Evolutionary conservation across 2,888 invertebrate species (phyloP).

Genomic region (Polymixis lichenea): DNA sequence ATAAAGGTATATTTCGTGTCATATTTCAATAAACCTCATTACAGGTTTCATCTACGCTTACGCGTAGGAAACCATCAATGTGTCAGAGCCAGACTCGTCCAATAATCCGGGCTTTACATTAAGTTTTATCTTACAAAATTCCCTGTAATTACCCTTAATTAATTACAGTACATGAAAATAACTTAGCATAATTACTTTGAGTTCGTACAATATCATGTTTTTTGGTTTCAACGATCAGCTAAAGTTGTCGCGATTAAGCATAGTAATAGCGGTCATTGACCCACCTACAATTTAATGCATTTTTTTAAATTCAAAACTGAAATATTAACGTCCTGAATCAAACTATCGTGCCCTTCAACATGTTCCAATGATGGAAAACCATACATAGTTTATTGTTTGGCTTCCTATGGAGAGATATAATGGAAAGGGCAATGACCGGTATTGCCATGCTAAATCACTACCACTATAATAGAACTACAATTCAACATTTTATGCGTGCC

Average conservation of each 20-base stretch:
- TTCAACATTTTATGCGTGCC: constrained; percentile 45
- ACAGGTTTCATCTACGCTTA: neutral
- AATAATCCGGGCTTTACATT: neutral
- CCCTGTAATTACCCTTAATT: neutral
- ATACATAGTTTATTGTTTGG: neutral
- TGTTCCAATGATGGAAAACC: too few species aligned
- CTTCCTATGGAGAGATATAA: neutral
- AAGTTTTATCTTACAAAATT: neutral
- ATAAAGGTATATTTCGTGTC: neutral
- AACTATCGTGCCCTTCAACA: neutral
- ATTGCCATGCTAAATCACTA: neutral
- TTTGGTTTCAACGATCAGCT: constrained; percentile 12
- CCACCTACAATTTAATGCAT: neutral
- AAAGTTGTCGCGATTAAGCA: neutral
- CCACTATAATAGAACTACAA: constrained; percentile 2
- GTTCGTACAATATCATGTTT: constrained; percentile 23
- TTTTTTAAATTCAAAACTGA: neutral
- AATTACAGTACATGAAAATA: constrained; percentile 2
- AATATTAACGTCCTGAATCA: neutral
- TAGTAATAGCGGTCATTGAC: neutral
- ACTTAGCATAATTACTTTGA: constrained; percentile 4
- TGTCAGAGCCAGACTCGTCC: constrained; percentile 5
- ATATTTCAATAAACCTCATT: constrained; percentile 6
- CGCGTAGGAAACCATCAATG: neutral
- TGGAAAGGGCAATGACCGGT: neutral